Conservation (phyloP, 1,140 invertebrate genomes). For the Tetranychus urticae region DNA sequence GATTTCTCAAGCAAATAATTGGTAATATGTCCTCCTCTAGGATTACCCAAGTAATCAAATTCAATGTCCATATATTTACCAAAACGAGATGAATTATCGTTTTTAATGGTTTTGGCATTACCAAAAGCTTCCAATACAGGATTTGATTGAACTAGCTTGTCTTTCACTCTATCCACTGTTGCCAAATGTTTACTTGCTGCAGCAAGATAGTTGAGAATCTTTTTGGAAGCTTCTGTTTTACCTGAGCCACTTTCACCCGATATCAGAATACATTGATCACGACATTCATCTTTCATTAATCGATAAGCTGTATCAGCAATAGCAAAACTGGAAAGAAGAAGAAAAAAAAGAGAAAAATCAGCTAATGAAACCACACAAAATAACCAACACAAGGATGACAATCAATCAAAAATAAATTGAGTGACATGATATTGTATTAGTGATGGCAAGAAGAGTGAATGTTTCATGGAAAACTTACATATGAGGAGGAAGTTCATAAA, state of each 20-base stretch:
- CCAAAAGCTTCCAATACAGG: conserved; percentile 72
- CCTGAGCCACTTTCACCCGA: conserved; percentile 36
- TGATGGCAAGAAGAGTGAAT: conserved; percentile 29
- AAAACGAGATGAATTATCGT: conserved; percentile 46
- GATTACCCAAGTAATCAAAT: conserved; percentile 92
- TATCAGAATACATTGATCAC: not conserved
- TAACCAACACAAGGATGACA: too few species aligned
- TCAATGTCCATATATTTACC: conserved; percentile 99
- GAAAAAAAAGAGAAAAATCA: too few species aligned
- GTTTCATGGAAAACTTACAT: conserved; percentile 98
- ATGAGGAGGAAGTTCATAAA: conserved; percentile 97
- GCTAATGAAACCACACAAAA: too few species aligned
- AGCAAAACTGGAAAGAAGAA: conserved; percentile 29
- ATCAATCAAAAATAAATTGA: conserved; percentile 27
- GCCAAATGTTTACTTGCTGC: conserved; percentile 18
- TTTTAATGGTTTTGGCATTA: conserved; percentile 34
- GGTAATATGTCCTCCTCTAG: conserved; percentile 99
- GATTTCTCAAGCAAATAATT: conserved; percentile 97
- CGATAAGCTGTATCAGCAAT: conserved; percentile 68
- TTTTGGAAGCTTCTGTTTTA: conserved; percentile 42
- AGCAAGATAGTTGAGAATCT: conserved; percentile 39
- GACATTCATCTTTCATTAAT: conserved; percentile 51
- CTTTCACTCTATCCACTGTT: conserved; percentile 22
- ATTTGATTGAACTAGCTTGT: conserved; percentile 83
- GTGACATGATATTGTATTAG: conserved; percentile 98